Percentiles rank a stretch among this genome's conserved stretches.
These are phyloP conservation scores for Protodeltote pygarga DNA, from an alignment of 2,888 invertebrate genomes.

Conservation along the genomic window DNA sequence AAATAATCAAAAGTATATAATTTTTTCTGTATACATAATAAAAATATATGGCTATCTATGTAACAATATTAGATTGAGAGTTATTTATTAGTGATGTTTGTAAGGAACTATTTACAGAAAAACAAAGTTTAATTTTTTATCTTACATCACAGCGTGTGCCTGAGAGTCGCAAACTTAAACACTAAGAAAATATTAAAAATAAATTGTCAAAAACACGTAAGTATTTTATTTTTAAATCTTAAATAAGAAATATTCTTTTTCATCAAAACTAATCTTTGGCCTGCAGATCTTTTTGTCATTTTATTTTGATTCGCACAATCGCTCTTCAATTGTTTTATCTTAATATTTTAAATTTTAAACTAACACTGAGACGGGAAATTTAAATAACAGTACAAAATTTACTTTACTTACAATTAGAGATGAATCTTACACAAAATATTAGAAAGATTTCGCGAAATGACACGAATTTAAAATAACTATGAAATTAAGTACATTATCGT, in stretches of 20 bases:
- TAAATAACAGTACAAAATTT: conserved; percentile 51
- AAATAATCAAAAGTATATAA: conserved; percentile 27
- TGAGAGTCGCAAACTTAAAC: conserved; percentile 81
- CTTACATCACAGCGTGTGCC: conserved; percentile 85
- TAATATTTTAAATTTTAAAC: conserved; percentile 47
- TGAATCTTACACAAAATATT: conserved; percentile 51
- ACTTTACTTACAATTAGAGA: conserved; percentile 48
- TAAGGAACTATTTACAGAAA: conserved; percentile 61
- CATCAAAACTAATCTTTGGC: conserved; percentile 82
- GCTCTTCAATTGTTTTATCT: conserved; percentile 60
- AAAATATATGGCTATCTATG: conserved; percentile 35
- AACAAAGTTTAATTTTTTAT: conserved; percentile 56
- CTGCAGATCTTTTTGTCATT: conserved; percentile 76
- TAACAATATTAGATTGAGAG: conserved; percentile 11
- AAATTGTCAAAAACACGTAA: conserved; percentile 71
- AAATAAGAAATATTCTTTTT: conserved; percentile 56
- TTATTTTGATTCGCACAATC: conserved; percentile 69
- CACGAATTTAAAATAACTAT: conserved; percentile 48
- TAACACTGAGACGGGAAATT: conserved; percentile 71
- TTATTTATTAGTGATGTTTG: conserved; percentile 31
- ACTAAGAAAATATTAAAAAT: conserved; percentile 50
- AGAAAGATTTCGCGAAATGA: conserved; percentile 44
- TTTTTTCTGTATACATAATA: conserved; percentile 26
- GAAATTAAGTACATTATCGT: conserved; percentile 79
- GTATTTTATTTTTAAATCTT: conserved; percentile 52